phyloP scores from a whole-genome alignment of 2,888 invertebrate species.

The Scotopteryx bipunctaria region DNA sequence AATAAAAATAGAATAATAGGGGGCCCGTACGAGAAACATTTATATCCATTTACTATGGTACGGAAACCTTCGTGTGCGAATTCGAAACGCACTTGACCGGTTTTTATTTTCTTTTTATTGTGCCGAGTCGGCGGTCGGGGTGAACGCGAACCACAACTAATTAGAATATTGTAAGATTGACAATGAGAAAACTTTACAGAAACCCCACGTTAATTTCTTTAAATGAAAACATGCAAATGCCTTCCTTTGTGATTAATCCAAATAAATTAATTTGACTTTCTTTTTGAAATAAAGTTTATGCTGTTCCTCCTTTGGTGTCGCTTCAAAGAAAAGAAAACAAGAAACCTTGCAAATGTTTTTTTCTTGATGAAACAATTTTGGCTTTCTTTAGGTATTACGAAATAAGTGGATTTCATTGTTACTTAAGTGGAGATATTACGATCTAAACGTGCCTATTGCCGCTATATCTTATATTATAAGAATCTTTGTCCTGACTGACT shows the following conservation, averaged over 20 bases:
- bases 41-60: no score
- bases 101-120: background rate
- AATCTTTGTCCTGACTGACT: background rate
- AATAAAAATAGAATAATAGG: no score
- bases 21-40: no score
- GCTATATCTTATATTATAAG: no score
- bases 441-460: background rate
- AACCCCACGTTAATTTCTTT: slow-evolving; percentile 7
- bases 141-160: background rate
- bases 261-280: slow-evolving; percentile 15
- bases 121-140: background rate
- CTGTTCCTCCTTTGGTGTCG: slow-evolving; percentile 22
- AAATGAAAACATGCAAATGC: slow-evolving; percentile 4
- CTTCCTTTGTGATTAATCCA: slow-evolving; percentile 2
- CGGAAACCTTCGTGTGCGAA: no score
- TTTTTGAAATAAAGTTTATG: slow-evolving; percentile 15
- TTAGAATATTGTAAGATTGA: background rate
- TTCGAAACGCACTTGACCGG: no score
- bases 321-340: slow-evolving; percentile 30
- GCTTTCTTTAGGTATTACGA: slow-evolving; percentile 49
- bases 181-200: slow-evolving; percentile 6
- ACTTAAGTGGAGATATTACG: slow-evolving; percentile 12
- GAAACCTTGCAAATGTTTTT: slow-evolving; percentile 45
- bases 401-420: slow-evolving; percentile 59
- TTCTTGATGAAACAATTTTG: slow-evolving; percentile 33